Base-by-base conservation (phyloP, 2,888 invertebrate species). In the Ypsolopha scabrella region DNA sequence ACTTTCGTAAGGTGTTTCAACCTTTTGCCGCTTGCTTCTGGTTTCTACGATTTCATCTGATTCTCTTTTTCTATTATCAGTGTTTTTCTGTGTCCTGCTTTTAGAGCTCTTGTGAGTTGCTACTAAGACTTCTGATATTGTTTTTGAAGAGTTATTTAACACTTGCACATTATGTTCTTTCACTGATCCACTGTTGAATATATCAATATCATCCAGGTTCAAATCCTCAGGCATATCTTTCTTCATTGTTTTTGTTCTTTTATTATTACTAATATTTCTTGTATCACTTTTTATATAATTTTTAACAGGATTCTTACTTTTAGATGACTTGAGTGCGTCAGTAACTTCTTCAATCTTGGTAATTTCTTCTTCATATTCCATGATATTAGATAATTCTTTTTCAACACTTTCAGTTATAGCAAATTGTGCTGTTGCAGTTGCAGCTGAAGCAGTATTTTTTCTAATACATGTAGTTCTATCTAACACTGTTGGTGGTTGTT, bases 401-500 rank as follows among this genome's bases (percentile, higher is more conserved):
- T 80, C 82, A 46, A 78, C 70, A 73, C 80, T 83, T 55, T 75
- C 77, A 54, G 82, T 80, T 9, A 80, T 83, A 63, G 80, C 77
- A 63, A 70, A 72, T 14, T 73, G 70, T 49, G 60, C 75, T 43
- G 73, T 72, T 51, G 63, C 69, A 53, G 83, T 85, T 33, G 80
- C 82, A 53, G 80, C 81, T 52, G 83, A 82, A 13, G 75, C 77
- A 48, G 83, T 85, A 56, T 79, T 72, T 62, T 78, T 82, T 55
- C 78, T 80, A 4, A 57, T 64, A 48, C 69, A 69, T 33, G 50
- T 50, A 52, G 72, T 65, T 63, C 72, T 72, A 34, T 60, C 52
- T 43, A 44, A 37, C 43, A 43, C 45, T 33, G 34, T 14, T 7
- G 10, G 55, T 1, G 44, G 14, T 49, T 55, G 48, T 52, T 52